phyloP scores from a whole-genome alignment of 2,797 vertebrate species.

The Delichon dasypus region DNA sequence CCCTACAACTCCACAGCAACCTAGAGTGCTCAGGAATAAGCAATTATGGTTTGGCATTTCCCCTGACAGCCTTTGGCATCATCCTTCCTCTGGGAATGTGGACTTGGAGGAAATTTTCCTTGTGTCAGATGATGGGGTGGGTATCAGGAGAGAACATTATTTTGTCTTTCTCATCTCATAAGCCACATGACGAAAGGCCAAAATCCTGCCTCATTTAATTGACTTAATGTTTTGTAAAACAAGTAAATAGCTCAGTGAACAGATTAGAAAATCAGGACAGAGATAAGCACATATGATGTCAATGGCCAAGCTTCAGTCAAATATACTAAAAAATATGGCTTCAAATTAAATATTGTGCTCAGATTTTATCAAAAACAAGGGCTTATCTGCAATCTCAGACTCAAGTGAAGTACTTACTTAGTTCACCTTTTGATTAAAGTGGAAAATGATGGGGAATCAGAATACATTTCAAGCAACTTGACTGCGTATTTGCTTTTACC shows the following conservation, averaged over 20 bases:
- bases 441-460: constrained; percentile 29
- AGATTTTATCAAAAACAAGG: constrained; percentile 1
- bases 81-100: neutral
- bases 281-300: neutral
- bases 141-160: neutral
- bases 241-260: neutral
- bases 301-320: neutral
- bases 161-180: neutral
- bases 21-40: fast-evolving
- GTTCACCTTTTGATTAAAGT: constrained; percentile 25
- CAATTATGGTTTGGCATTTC: neutral
- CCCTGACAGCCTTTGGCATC: neutral
- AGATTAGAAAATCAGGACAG: neutral
- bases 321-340: neutral
- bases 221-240: neutral
- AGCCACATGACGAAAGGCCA: neutral
- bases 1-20: neutral
- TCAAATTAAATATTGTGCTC: neutral
- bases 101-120: neutral
- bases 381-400: neutral
- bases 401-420: neutral
- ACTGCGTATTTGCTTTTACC: constrained; percentile 33
- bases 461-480: constrained; percentile 11
- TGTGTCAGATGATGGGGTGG: neutral
- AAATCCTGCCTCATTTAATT: neutral